Percentiles rank a stretch among this genome's conserved stretches.
These are phyloP conservation scores for cattle (Bos taurus) DNA, from an alignment of 2,113 vertebrate genomes.

Conservation along the genomic window ARS-UCD2.0 NC_037347.1:34329501-34330000, in stretches of 20 bases:
- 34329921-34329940: neutral
- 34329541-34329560: neutral
- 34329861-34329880: neutral
- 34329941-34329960: neutral
- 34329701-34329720: neutral
- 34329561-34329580: neutral
- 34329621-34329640: neutral
- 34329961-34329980: neutral
- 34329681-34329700: neutral
- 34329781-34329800: neutral
- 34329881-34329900: neutral
- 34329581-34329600: neutral
- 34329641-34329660: neutral
- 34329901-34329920: neutral
- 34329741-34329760: neutral
- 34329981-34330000: neutral
- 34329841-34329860: neutral
- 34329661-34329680: neutral
- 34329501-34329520: neutral
- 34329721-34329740: neutral
- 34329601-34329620: neutral
- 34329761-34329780: neutral
- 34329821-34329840: neutral
- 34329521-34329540: neutral
- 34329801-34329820: neutral